phyloP scores from a whole-genome alignment of 2,888 invertebrate species.

The Exephanes ischioxanthus region DNA sequence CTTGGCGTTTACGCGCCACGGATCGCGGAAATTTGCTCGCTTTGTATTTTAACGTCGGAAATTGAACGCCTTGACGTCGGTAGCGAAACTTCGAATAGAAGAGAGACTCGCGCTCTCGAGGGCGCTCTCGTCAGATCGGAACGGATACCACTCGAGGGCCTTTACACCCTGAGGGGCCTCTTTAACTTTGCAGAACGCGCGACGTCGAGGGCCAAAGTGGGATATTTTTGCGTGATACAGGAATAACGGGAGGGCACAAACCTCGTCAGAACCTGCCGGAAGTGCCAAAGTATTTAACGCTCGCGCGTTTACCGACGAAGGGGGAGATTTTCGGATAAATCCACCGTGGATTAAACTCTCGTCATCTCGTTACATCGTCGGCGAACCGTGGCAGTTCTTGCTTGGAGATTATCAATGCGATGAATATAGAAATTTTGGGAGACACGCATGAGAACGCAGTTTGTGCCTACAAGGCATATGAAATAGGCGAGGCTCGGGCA shows the following conservation, averaged over 20 bases:
- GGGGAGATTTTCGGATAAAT: slow-evolving; percentile 21
- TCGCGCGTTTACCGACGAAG: slow-evolving; percentile 6
- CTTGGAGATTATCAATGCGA: slow-evolving; percentile 23
- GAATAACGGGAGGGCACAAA: not conserved
- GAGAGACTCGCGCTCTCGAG: not conserved
- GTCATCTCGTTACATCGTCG: slow-evolving; percentile 53
- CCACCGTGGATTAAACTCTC: slow-evolving; percentile 34
- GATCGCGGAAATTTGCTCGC: slow-evolving; percentile 12
- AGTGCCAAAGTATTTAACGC: slow-evolving; percentile 68
- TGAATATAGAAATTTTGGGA: slow-evolving; percentile 9
- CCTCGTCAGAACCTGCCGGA: slow-evolving; percentile 42
- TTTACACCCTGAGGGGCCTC: slow-evolving; percentile 57
- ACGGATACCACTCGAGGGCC: slow-evolving; percentile 29
- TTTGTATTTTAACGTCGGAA: slow-evolving; percentile 10
- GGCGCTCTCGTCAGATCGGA: not conserved
- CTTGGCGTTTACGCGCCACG: not conserved
- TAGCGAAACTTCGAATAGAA: not conserved
- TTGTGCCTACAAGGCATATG: too few relatives aligned
- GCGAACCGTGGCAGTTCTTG: slow-evolving; percentile 26
- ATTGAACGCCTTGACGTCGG: not conserved
- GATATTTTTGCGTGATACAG: not conserved
- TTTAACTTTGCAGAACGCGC: slow-evolving; percentile 62
- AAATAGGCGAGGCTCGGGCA: too few relatives aligned
- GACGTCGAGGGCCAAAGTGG: slow-evolving; percentile 16
- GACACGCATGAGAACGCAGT: not conserved